Evolutionary conservation across 2,797 vertebrate genomes (phyloP), one percentile per base, ranked within the genome.

Genomic region (Rhinogobio ventralis): DNA sequence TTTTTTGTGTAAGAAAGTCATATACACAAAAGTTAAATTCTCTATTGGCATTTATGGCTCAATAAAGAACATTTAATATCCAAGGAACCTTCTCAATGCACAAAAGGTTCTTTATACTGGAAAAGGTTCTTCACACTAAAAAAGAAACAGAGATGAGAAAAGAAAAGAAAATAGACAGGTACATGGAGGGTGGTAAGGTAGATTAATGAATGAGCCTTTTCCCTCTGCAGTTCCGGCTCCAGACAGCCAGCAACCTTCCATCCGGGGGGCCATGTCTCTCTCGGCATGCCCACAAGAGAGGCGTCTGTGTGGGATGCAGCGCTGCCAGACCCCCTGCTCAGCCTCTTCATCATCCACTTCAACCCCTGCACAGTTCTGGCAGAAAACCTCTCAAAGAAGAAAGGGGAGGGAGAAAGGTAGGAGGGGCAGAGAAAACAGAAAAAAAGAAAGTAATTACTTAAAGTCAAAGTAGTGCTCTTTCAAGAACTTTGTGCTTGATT

Each of bases 271-370:
- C 60, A 39, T 76, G 75, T 83, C 72, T 86, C 39, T 73, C 62
- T 69, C 77, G 75, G 53, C 45, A 55, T 78, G 62, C 87, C 87
- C 85, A 86, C 81, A 74, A 86, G 85, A 87, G 85, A 86, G 86
- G 60, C 36, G 66, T 82, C 83, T 84, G 86, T 87, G 88, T 87
- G 83, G 87, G 84, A 85, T 81, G 76, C 79, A 69, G 75, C 7
- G 51, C 83, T 91, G 87, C 87, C 89, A 91, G 84, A 72, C 83
- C 86, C 87, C 87, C 87, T 82, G 86, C 83, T 85, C 84, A 75
- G 51, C 46, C 89, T 83, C 90, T 89, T 85, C 86, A 91, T 91
- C 89, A 89, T 88, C 85, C 45, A 62, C 72, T 45, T 74, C 39
- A 77, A 73, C 81, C 82, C 83, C 87, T 84, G 79, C 83, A 55